Conservation (phyloP, 2,797 vertebrate species). For the Tenualosa thibaudeaui region DNA sequence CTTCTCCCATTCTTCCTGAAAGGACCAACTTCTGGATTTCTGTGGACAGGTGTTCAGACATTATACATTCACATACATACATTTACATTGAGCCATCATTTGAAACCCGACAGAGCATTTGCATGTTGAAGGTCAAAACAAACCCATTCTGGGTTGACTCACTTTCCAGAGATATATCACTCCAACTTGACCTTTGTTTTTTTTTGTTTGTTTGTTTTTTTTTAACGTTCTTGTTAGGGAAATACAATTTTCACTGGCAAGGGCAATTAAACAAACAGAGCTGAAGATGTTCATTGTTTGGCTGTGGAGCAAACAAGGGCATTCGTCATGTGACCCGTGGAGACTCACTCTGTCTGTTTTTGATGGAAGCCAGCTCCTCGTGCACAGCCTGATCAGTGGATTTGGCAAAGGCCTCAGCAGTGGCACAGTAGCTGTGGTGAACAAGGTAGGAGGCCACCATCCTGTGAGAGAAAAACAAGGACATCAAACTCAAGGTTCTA, state of each 20-base stretch:
- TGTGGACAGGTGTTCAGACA: conserved; percentile 59
- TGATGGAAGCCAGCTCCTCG: conserved; percentile 97
- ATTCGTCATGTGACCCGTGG: not conserved
- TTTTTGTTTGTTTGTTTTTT: too few relatives aligned
- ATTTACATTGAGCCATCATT: not conserved
- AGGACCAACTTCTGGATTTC: conserved; percentile 98
- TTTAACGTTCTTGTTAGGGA: not conserved
- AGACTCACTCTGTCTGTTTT: conserved; percentile 94
- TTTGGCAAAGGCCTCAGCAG: conserved; percentile 92
- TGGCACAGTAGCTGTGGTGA: conserved; percentile 96
- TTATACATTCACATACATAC: not conserved
- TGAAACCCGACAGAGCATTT: not conserved
- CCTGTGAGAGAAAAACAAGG: conserved; percentile 61
- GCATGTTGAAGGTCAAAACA: not conserved
- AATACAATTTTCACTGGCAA: not conserved
- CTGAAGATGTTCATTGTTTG: conserved; percentile 15
- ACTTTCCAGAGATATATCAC: not conserved
- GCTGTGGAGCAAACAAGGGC: not conserved
- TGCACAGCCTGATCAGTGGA: conserved; percentile 96
- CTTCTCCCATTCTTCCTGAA: conserved; percentile 93
- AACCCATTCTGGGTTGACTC: not conserved
- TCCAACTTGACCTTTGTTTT: not conserved
- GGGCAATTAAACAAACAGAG: conserved; percentile 14
- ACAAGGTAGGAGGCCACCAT: conserved; percentile 98
- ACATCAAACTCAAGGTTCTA: not conserved